These are phyloP conservation scores for Beroe forskalii DNA, from an alignment of 37 sponge, comb jelly and placozoan genomes.

Conservation along the genomic window DNA sequence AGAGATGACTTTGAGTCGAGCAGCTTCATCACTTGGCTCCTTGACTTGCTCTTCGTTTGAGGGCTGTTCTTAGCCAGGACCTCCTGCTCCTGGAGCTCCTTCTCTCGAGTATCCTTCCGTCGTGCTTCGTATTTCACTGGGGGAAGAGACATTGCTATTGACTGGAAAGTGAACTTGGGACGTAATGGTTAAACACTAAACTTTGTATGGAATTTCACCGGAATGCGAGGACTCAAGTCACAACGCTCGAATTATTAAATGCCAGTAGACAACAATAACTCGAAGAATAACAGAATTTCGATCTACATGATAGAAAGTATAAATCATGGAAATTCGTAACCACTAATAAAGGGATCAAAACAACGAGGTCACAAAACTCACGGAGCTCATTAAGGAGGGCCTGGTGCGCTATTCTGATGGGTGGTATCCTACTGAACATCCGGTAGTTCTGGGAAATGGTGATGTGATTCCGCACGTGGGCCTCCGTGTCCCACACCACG, in stretches of 20 bases:
- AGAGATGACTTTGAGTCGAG: neutral
- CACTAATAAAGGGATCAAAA: too few relatives aligned
- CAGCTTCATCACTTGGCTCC: neutral
- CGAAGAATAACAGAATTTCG: too few relatives aligned
- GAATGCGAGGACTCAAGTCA: too few relatives aligned
- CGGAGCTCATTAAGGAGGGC: neutral
- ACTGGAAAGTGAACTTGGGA: too few relatives aligned
- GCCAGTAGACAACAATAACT: too few relatives aligned
- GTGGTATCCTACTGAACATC: neutral
- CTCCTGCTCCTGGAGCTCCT: neutral
- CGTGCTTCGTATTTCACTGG: neutral
- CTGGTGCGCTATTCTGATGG: slow-evolving; percentile 6
- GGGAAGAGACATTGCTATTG: too few relatives aligned
- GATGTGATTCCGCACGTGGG: neutral
- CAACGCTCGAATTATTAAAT: too few relatives aligned
- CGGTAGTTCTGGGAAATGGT: neutral
- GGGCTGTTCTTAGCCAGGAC: neutral
- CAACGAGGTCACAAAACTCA: too few relatives aligned
- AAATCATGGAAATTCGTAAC: too few relatives aligned
- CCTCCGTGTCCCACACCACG: neutral
- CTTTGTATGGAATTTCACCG: too few relatives aligned
- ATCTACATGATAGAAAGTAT: too few relatives aligned
- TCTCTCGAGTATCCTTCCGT: neutral
- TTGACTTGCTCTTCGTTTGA: neutral
- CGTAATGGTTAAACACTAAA: too few relatives aligned